A percentile compares a stretch with the other conserved stretches of the same genome.
Conservation (phyloP, 2,113 vertebrate genomes). For the Procavia capensis region DNA sequence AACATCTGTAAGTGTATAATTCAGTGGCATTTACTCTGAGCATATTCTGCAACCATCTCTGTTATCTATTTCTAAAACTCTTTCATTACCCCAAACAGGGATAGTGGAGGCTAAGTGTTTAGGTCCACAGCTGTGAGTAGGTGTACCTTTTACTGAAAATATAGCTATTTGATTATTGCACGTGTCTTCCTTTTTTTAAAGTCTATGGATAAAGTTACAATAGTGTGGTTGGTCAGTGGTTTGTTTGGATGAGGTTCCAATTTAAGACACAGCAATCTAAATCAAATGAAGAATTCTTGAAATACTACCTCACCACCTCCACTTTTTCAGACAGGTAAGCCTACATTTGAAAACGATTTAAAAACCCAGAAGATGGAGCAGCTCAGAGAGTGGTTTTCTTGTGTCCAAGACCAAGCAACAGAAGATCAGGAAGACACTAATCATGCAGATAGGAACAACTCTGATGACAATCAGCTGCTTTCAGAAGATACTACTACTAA, state of each 20-base stretch:
- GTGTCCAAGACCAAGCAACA: slow-evolving; percentile 81
- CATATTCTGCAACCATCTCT: background rate
- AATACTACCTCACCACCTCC: background rate
- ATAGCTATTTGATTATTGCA: background rate
- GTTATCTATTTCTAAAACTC: background rate
- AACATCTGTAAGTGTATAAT: background rate
- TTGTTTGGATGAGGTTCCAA: slow-evolving; percentile 6
- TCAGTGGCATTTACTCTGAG: background rate
- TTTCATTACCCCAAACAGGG: background rate
- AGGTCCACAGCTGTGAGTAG: background rate
- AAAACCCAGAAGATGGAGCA: slow-evolving; percentile 71
- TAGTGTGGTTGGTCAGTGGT: background rate
- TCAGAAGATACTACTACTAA: slow-evolving; percentile 45
- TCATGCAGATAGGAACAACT: slow-evolving; percentile 24
- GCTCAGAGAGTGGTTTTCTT: slow-evolving; percentile 79
- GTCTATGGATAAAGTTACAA: background rate
- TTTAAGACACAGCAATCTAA: background rate
- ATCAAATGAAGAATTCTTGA: background rate
- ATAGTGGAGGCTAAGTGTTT: background rate
- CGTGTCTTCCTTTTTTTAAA: background rate
- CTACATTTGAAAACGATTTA: slow-evolving; percentile 1
- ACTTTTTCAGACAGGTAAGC: slow-evolving; percentile 70
- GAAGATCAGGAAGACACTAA: slow-evolving; percentile 16
- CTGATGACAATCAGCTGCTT: background rate
- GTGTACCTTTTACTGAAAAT: slow-evolving; percentile 1